phyloP scores from a whole-genome alignment of 2,888 invertebrate species.

The Eurytoma californica region DNA sequence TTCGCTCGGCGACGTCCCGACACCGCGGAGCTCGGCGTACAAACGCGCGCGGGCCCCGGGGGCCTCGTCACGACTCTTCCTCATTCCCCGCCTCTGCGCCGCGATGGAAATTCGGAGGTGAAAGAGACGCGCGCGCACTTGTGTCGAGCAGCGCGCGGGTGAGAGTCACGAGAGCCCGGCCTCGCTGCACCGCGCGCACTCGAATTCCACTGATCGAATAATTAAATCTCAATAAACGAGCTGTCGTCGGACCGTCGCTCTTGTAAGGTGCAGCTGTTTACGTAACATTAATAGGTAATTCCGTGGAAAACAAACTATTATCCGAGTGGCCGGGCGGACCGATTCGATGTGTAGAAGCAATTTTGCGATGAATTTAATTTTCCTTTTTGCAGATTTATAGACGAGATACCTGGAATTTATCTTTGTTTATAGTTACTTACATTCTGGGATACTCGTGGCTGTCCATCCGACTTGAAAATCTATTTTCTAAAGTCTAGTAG shows the following conservation, averaged over 20 bases:
- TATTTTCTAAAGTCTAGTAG: no score
- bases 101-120: conserved; percentile 34
- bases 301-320: neutral
- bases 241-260: neutral
- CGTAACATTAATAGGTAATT: neutral
- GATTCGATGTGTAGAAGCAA: no score
- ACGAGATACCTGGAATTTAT: no score
- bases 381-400: no score
- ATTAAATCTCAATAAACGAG: conserved; percentile 22
- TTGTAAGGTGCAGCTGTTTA: neutral
- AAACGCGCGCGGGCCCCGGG: conserved; percentile 15
- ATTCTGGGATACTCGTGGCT: no score
- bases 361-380: no score
- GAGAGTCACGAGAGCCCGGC: conserved; percentile 16
- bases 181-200: neutral
- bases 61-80: conserved; percentile 53
- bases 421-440: no score
- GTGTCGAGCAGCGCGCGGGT: neutral
- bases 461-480: no score
- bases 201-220: conserved; percentile 21
- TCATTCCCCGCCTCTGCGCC: conserved; percentile 49
- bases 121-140: conserved; percentile 19
- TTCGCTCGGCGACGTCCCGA: conserved; percentile 29
- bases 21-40: conserved; percentile 19
- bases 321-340: no score